Evolutionary conservation across 2,797 vertebrate species (phyloP), one percentile per base, ranked within the genome.

Genomic region (Galagoides demidoff): DNA sequence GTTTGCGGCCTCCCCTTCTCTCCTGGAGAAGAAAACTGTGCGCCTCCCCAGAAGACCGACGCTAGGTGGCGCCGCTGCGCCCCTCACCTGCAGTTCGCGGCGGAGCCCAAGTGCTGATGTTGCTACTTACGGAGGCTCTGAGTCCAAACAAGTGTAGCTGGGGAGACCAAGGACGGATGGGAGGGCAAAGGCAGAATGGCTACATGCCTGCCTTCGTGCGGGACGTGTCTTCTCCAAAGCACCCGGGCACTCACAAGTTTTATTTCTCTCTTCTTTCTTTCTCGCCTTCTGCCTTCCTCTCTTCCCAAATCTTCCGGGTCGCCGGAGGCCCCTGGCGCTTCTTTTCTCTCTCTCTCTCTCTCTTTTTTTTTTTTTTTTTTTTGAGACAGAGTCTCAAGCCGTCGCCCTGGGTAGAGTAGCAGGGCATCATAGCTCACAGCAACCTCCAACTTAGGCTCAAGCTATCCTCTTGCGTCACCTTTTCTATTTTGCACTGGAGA

Each of bases 21-120:
- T 7, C 23, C 27, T 37, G 49, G 0, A 0, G 7, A 4, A 64
- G 7, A 76, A 14, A 49, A 45, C 22, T 3, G 2, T 0, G 87
- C 7, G 34, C 8, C 31, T 68, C 74, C 22, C 29, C 2, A 0
- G 63, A 20, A 34, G 14, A 49, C 49, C 13, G 29, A 13, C 90
- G 29, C 84, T 66, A 95, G 95, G 81, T 85, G 94, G 92, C 68
- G 45, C 92, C 23, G 19, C 43, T 64, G 90, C 4, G 43, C 86
- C 59, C 25, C 1, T 2, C 17, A 14, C 27, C 4, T 0, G 25
- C 13, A 1, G 17, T 37, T 45, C 4, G 25, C 34, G 0, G 5
- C 52, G 2, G 34, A 66, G 22, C 23, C 1, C 0, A 31, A 20
- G n/a, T 2, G 17, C 59, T 16, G 12, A 11, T 34, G 23, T 49